These are phyloP conservation scores for Agrochola macilenta DNA, from an alignment of 2,888 invertebrate genomes.

Conservation along the genomic window DNA sequence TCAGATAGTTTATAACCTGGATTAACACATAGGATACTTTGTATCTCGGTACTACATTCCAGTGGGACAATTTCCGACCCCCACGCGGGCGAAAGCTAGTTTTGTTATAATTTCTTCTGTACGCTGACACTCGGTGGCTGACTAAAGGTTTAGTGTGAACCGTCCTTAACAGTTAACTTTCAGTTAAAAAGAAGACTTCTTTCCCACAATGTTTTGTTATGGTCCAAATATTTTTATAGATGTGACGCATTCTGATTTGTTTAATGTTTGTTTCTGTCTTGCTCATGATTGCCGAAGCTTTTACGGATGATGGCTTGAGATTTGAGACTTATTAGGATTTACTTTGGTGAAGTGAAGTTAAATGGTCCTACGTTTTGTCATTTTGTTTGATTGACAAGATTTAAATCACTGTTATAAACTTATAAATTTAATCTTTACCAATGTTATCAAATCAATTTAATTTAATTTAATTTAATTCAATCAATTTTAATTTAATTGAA, in stretches of 20 bases:
- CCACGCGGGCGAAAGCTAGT: too few relatives aligned
- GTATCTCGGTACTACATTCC: too few relatives aligned
- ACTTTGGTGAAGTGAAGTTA: background rate
- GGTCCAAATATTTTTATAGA: slow-evolving; percentile 60
- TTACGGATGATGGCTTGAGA: background rate
- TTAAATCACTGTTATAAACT: too few relatives aligned
- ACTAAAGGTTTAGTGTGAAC: slow-evolving; percentile 9
- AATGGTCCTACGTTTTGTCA: background rate
- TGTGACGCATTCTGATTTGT: slow-evolving; percentile 43
- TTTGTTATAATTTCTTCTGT: background rate
- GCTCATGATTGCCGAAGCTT: background rate
- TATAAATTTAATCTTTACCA: too few relatives aligned
- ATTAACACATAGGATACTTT: too few relatives aligned
- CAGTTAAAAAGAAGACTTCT: slow-evolving; percentile 44
- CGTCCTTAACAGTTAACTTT: slow-evolving; percentile 21
- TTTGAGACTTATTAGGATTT: background rate
- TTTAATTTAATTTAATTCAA: too few relatives aligned
- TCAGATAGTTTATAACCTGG: too few relatives aligned
- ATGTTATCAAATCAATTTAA: too few relatives aligned
- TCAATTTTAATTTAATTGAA: too few relatives aligned
- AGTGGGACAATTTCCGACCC: too few relatives aligned
- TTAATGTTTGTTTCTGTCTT: background rate
- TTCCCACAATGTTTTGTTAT: slow-evolving; percentile 59
- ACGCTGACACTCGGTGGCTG: background rate
- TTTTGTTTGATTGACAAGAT: background rate